Conservation (phyloP, 2,888 invertebrate species). For the Crematogaster levior region DNA sequence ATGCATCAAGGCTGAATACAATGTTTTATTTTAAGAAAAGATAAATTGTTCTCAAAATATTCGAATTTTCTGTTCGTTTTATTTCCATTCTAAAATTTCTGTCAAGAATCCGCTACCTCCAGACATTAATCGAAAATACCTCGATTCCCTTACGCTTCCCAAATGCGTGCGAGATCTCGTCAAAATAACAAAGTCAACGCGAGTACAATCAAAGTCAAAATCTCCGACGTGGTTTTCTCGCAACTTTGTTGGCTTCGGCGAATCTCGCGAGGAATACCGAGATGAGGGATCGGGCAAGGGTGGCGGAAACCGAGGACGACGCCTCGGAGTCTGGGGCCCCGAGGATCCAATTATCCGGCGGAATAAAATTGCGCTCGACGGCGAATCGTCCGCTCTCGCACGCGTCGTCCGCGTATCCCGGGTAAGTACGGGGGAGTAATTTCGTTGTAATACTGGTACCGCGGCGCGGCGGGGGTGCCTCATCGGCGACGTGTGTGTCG, state of each 20-base stretch:
- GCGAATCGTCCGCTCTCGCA: constrained; percentile 38
- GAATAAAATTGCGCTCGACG: constrained; percentile 44
- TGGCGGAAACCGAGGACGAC: neutral
- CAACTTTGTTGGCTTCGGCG: neutral
- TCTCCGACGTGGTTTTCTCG: neutral
- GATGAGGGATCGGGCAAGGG: neutral
- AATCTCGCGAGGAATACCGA: neutral
- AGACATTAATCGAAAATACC: neutral
- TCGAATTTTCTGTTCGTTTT: neutral
- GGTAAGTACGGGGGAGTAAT: constrained; percentile 16
- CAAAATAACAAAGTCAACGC: neutral
- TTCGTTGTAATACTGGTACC: constrained; percentile 13
- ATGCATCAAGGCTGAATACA: neutral
- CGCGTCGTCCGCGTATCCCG: constrained; percentile 19
- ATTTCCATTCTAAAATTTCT: neutral
- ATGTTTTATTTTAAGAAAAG: neutral
- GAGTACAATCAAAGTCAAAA: constrained; percentile 4
- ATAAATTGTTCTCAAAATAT: neutral
- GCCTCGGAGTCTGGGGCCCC: constrained; percentile 32
- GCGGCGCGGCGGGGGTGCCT: neutral
- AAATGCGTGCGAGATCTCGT: neutral
- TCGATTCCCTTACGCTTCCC: neutral
- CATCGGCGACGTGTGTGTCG: constrained; percentile 22
- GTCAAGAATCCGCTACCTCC: neutral
- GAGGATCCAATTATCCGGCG: constrained; percentile 42